Evolutionary conservation across 2,797 vertebrate species (phyloP).

Genomic region (Rhyacichthys aspro): DNA sequence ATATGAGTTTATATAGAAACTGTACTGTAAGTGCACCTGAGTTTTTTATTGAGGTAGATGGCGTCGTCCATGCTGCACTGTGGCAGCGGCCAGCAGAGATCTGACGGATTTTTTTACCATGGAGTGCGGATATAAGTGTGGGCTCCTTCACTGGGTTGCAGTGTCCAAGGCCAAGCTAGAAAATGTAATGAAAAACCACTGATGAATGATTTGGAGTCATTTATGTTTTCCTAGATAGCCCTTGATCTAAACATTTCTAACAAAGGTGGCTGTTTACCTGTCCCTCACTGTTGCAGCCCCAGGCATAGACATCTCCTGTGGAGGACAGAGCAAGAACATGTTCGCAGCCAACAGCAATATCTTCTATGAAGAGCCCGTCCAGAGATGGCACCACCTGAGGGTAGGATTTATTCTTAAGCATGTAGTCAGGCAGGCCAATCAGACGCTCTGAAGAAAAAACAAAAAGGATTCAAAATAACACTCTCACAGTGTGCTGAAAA

Average conservation of each 20-base stretch:
- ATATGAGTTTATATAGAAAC: neutral
- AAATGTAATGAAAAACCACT: conserved; percentile 16
- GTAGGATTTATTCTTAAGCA: conserved; percentile 82
- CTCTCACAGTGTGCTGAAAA: neutral
- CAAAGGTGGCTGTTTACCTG: conserved; percentile 68
- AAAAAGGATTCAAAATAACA: conserved; percentile 1
- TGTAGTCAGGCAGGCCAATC: conserved; percentile 82
- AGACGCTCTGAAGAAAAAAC: conserved; percentile 74
- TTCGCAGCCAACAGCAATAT: conserved; percentile 83
- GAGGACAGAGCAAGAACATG: conserved; percentile 81
- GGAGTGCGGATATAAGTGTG: conserved; percentile 73
- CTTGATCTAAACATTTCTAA: neutral
- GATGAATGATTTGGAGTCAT: neutral
- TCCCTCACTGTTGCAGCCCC: conserved; percentile 86
- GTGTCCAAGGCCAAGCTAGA: conserved; percentile 84
- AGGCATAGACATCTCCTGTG: conserved; percentile 82
- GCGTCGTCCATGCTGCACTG: conserved; percentile 85
- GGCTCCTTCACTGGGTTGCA: conserved; percentile 82
- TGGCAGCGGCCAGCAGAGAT: conserved; percentile 86
- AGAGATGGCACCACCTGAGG: conserved; percentile 83
- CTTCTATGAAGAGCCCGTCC: conserved; percentile 82
- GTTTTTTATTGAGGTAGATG: conserved; percentile 72
- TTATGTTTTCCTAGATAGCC: neutral
- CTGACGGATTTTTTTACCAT: conserved; percentile 82
- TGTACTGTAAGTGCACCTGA: conserved; percentile 73